These are phyloP conservation scores for Mesochorus sp. DNA, from an alignment of 2,888 invertebrate genomes.

Conservation along the genomic window DNA sequence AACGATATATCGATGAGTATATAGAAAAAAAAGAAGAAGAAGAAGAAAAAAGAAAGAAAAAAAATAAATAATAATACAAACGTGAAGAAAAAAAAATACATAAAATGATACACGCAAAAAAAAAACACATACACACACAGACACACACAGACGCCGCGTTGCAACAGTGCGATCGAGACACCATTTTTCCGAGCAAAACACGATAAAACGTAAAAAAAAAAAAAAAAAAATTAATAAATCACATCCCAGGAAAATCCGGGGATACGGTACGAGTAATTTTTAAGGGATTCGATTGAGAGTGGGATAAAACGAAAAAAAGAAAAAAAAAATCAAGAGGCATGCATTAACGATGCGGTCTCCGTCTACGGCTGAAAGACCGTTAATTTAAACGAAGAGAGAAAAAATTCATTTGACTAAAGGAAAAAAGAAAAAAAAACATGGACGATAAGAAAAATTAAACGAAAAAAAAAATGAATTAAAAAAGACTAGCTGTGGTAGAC, in stretches of 20 bases:
- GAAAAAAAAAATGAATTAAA: constrained; percentile 47
- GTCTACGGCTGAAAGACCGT: constrained; percentile 47
- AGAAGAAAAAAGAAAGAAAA: constrained; percentile 29
- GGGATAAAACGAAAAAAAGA: not conserved
- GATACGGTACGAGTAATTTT: constrained; percentile 44
- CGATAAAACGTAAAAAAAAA: constrained; percentile 61
- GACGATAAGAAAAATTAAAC: constrained; percentile 47
- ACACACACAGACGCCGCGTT: constrained; percentile 45
- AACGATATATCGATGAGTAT: not conserved
- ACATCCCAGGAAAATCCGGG: constrained; percentile 24
- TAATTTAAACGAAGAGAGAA: constrained; percentile 28
- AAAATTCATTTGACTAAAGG: no score
- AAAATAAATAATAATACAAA: constrained; percentile 34
- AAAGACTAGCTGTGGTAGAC: constrained; percentile 78
- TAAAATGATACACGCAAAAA: constrained; percentile 25
- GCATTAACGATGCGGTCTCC: constrained; percentile 57
- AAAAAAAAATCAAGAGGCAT: constrained; percentile 29
- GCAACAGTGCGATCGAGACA: constrained; percentile 47
- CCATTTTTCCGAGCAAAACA: constrained; percentile 59
- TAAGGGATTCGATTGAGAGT: constrained; percentile 47
- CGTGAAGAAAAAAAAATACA: constrained; percentile 14
- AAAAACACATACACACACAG: constrained; percentile 23
- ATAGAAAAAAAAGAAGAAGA: constrained; percentile 36
- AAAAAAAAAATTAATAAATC: constrained; percentile 47
- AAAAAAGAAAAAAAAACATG: constrained; percentile 38